A percentile compares a stretch with the other conserved stretches of the same genome.
Conservation (phyloP, 1,140 invertebrate genomes). For the Bombus vancouverensis region DNA sequence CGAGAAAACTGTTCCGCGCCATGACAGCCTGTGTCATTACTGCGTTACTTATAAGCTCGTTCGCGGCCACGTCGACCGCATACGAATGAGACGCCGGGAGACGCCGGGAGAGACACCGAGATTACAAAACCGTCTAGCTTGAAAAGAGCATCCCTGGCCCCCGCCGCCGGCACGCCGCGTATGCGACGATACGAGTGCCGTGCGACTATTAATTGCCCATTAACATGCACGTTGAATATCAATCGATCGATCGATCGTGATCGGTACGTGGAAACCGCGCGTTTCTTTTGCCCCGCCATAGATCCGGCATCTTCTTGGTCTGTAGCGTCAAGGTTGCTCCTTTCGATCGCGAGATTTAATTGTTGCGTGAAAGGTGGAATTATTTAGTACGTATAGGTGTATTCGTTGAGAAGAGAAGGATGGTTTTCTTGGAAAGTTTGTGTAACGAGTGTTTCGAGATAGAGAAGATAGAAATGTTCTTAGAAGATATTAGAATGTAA, state of each 20-base stretch:
- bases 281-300: constrained; percentile 65
- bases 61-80: constrained; percentile 69
- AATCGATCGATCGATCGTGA: constrained; percentile 71
- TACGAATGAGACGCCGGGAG: constrained; percentile 70
- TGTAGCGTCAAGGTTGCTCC: background rate
- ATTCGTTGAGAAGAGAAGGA: background rate
- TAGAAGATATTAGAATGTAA: background rate
- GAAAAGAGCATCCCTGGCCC: no score
- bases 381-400: no score
- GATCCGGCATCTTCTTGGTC: background rate
- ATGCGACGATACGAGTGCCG: constrained; percentile 63
- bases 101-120: constrained; percentile 7
- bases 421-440: background rate
- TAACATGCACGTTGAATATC: constrained; percentile 78
- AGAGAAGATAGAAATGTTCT: background rate
- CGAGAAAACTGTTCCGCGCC: constrained; percentile 75
- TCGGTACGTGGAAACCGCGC: constrained; percentile 53
- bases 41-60: constrained; percentile 77
- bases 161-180: constrained; percentile 61
- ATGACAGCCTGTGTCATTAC: constrained; percentile 79
- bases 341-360: background rate
- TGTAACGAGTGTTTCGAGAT: background rate
- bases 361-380: background rate
- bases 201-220: constrained; percentile 73
- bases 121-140: constrained; percentile 71